phyloP scores from a whole-genome alignment of 2,113 vertebrate species.

The Paraplagusia blochii region DNA sequence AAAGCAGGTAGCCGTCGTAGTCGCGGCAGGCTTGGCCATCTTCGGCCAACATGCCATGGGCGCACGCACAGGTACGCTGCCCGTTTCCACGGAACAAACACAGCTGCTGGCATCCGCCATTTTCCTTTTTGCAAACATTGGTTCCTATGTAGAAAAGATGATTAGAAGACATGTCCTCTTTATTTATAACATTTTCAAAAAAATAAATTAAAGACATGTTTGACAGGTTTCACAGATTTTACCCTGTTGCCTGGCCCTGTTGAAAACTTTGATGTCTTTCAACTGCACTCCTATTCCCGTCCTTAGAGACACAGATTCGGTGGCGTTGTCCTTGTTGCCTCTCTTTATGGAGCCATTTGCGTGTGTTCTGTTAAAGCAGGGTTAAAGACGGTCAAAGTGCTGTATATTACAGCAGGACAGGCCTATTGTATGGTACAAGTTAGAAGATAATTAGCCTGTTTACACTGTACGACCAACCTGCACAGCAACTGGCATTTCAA shows the following conservation, averaged over 20 bases:
- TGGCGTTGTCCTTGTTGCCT: constrained; percentile 93
- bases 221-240: too few species aligned
- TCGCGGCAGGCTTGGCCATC: constrained; percentile 84
- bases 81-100: constrained; percentile 85
- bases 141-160: constrained; percentile 80
- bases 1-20: constrained; percentile 94
- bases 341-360: constrained; percentile 97
- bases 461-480: too few species aligned
- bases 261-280: constrained; percentile 99
- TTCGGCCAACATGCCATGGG: constrained; percentile 90
- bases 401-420: not conserved
- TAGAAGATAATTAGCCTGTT: too few species aligned
- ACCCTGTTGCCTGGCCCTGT: constrained; percentile 92
- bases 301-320: constrained; percentile 88
- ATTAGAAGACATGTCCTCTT: too few species aligned
- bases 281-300: constrained; percentile 95
- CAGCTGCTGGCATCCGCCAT: constrained; percentile 91
- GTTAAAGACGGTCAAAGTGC: constrained; percentile 16
- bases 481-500: too few species aligned
- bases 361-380: constrained; percentile 79
- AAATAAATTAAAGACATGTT: too few species aligned
- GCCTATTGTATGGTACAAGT: not conserved
- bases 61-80: constrained; percentile 86
- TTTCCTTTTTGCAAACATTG: constrained; percentile 88
- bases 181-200: too few species aligned